phyloP scores from a whole-genome alignment of 2,888 invertebrate species.

The Leptopilina syphax region DNA sequence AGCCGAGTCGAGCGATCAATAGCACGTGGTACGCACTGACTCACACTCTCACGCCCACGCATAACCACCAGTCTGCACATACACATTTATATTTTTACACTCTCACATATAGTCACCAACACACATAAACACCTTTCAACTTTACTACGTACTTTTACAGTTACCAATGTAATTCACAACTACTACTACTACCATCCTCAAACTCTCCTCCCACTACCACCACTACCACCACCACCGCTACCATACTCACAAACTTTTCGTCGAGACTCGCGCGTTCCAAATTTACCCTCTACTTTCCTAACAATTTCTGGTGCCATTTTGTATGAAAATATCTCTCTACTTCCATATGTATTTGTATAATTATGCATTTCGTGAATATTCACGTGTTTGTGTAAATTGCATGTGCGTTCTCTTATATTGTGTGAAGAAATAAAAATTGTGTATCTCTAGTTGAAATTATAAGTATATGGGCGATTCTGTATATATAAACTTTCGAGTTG shows the following conservation, averaged over 20 bases:
- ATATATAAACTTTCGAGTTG: too few relatives aligned
- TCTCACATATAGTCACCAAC: not conserved
- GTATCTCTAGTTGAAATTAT: too few relatives aligned
- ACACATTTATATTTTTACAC: not conserved
- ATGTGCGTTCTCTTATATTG: not conserved
- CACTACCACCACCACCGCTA: not conserved
- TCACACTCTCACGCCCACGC: conserved; percentile 47
- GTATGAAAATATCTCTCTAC: conserved; percentile 3
- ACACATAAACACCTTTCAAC: not conserved
- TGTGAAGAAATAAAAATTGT: too few relatives aligned
- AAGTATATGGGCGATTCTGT: too few relatives aligned
- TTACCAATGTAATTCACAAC: conserved; percentile 1
- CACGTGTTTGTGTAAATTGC: not conserved
- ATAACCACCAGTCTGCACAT: not conserved
- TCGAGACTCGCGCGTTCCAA: not conserved
- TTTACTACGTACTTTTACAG: conserved; percentile 24
- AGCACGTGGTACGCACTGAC: conserved; percentile 73
- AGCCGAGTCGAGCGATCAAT: conserved; percentile 72
- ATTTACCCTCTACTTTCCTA: conserved; percentile 19
- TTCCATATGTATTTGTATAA: conserved; percentile 9
- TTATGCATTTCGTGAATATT: not conserved
- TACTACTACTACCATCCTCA: not conserved
- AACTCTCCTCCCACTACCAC: not conserved
- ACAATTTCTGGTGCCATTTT: conserved; percentile 12
- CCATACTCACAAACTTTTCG: not conserved